Conservation (phyloP, 2,888 invertebrate species). For the Amorpha juglandis region DNA sequence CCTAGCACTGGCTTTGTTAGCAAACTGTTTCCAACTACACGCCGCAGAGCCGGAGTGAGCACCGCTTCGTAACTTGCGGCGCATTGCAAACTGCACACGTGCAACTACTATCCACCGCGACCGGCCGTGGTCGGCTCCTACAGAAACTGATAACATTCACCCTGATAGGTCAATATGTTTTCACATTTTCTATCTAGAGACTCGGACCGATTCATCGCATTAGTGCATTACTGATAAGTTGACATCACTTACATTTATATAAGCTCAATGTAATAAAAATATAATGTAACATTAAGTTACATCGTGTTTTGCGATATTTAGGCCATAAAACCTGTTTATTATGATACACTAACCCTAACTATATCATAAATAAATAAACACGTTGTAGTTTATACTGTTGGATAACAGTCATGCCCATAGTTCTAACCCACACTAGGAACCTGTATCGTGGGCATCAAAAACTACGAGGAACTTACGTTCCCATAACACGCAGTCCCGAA, state of each 20-base stretch:
- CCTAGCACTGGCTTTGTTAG: conserved; percentile 69
- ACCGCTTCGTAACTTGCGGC: conserved; percentile 49
- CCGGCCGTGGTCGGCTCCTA: background rate
- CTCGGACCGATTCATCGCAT: background rate
- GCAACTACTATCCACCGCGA: background rate
- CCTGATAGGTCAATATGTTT: conserved; percentile 10
- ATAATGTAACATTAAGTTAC: no score
- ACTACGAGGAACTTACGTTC: no score
- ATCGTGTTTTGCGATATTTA: background rate
- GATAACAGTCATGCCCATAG: no score
- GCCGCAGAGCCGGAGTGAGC: conserved; percentile 55
- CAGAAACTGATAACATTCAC: background rate
- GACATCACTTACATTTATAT: background rate
- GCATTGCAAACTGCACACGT: background rate
- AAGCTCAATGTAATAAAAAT: no score
- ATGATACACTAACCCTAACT: no score
- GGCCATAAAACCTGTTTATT: no score
- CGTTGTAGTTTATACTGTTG: no score
- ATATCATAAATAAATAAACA: no score
- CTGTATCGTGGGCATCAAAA: no score
- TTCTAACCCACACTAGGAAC: no score
- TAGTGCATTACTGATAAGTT: no score
- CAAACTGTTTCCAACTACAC: conserved; percentile 72
- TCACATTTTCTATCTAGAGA: background rate
- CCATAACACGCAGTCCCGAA: no score